Base-by-base conservation (phyloP, 2,888 invertebrate genomes). In the Diabrotica balteata region DNA sequence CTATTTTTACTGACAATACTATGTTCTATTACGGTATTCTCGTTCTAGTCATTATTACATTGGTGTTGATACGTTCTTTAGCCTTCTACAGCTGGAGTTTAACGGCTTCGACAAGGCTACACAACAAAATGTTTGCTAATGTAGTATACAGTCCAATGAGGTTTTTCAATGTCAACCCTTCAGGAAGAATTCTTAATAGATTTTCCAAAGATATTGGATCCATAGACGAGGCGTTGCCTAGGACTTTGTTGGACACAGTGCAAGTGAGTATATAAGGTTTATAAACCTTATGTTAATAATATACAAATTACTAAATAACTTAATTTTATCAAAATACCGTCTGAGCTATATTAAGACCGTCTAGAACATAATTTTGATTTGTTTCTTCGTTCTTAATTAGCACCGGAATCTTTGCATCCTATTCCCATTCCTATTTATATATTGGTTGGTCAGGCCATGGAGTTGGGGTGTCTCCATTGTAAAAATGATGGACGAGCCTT, bases 161-260 rank as follows among this genome's bases (percentile, higher is more conserved):
- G 32, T 32, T 32, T 4, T 32, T 32, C 32, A 32, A 89, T 91
- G 84, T 82, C 84, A 92, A 92, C 79, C 88, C 90, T 1, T 86
- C 87, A 4, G 88, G 88, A 5, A 84, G 87, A 50, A 88, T 92
- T 70, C 82, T 92, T 51, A 92, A 92, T 81, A 84, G 92, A 59
- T 91, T 92, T 80, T 89, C 91, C 3, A 92, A 91, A 79, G 92
- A 32, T 32, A 32, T 32, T 4, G 32, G 32, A 32, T 32, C 32
- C 32, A 32, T 88, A 32, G 88, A 88, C 76, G 88, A 88, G 75
- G 67, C 84, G 6, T 75, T 88, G 50, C 87, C 88, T 0, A 76
- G 78, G 11, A 85, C 86, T 0, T 76, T 88, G 55, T 84, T 88
- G 63, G 88, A 88, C 80, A 85, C 85, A 8, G 80, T 84, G 44